Evolutionary conservation across 2,113 vertebrate genomes (phyloP).

Genomic region (Ictalurus furcatus): DNA sequence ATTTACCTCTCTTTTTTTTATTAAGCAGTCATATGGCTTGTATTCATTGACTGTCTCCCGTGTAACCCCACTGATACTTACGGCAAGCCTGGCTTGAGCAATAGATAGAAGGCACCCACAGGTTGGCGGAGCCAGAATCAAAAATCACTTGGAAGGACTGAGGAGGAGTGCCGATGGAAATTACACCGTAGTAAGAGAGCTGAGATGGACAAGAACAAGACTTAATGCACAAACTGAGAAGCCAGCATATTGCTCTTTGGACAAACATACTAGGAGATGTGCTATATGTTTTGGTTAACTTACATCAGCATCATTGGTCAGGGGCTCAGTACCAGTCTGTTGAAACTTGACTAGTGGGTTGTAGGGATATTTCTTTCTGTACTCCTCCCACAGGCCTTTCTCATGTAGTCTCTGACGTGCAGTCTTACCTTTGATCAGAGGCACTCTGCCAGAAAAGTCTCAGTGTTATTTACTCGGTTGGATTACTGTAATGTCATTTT

Average conservation of each 20-base stretch:
- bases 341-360: conserved; percentile 60
- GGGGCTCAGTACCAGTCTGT: conserved; percentile 53
- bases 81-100: conserved; percentile 66
- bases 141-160: conserved; percentile 72
- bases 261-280: not conserved
- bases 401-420: conserved; percentile 68
- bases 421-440: conserved; percentile 74
- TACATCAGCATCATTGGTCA: conserved; percentile 71
- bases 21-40: not conserved
- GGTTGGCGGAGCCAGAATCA: conserved; percentile 72
- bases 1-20: not conserved
- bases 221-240: not conserved
- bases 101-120: conserved; percentile 70
- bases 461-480: not conserved
- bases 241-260: not conserved
- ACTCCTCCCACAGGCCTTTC: conserved; percentile 66
- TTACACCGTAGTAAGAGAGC: conserved; percentile 68
- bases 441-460: conserved; percentile 62
- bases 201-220: conserved; percentile 35
- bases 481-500: too few relatives aligned
- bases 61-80: conserved; percentile 53
- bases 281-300: conserved; percentile 52
- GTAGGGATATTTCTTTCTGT: conserved; percentile 54
- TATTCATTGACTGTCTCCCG: not conserved
- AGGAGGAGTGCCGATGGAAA: conserved; percentile 69